Conservation (phyloP, 2,113 vertebrate species). For the Puntigrus tetrazona region DNA sequence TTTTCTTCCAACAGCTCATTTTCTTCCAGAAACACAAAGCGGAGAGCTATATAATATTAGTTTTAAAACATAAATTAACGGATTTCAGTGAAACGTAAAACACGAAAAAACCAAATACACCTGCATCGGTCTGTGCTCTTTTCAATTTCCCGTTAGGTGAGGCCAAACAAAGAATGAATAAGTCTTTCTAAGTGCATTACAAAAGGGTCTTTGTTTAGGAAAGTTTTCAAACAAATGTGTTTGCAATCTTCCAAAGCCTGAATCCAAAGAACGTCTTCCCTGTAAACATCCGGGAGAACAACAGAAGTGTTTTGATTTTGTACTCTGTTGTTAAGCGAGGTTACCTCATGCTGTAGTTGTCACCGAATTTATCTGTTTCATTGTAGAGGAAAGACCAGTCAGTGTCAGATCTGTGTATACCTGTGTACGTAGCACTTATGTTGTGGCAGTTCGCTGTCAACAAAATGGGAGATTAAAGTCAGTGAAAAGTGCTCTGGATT, state of each 20-base stretch:
- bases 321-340: neutral
- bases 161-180: neutral
- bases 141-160: neutral
- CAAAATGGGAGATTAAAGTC: neutral
- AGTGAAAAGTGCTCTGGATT: neutral
- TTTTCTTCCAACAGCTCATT: neutral
- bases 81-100: neutral
- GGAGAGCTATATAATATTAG: neutral
- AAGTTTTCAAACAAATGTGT: neutral
- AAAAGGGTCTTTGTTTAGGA: neutral
- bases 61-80: neutral
- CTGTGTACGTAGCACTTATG: neutral
- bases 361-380: neutral
- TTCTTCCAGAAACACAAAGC: neutral
- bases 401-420: neutral
- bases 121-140: neutral
- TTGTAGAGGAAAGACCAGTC: constrained; percentile 48
- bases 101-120: neutral
- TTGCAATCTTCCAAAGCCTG: neutral
- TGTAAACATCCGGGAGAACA: constrained; percentile 25
- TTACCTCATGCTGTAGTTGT: constrained; percentile 35
- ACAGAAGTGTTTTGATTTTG: neutral
- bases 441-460: constrained; percentile 46
- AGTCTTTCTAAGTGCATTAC: neutral
- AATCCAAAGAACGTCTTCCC: neutral